phyloP scores from a whole-genome alignment of 2,113 vertebrate genomes.

The Cyphomyrus discorhynchus region DNA sequence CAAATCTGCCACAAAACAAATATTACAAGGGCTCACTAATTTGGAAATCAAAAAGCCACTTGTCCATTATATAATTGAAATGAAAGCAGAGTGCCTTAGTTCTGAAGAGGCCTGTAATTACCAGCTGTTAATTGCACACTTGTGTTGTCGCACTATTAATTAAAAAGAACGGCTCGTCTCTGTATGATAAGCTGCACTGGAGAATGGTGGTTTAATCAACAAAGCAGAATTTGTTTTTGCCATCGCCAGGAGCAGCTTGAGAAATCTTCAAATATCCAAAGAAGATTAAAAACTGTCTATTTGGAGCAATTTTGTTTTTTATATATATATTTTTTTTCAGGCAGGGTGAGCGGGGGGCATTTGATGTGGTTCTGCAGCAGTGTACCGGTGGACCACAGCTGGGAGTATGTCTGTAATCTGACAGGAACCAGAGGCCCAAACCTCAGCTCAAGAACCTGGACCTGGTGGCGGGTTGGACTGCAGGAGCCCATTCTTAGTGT shows the following conservation, averaged over 20 bases:
- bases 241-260: conserved; percentile 82
- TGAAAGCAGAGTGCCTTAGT: conserved; percentile 92
- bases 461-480: background rate
- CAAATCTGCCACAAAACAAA: conserved; percentile 96
- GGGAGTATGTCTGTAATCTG: conserved; percentile 84
- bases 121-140: conserved; percentile 99
- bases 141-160: conserved; percentile 99
- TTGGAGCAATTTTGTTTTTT: conserved; percentile 83
- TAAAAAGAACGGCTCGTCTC: conserved; percentile 95
- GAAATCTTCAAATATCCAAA: conserved; percentile 98
- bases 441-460: conserved; percentile 75
- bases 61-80: conserved; percentile 98
- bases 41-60: conserved; percentile 99
- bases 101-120: conserved; percentile 98
- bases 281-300: conserved; percentile 98
- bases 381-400: conserved; percentile 74
- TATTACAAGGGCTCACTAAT: conserved; percentile 98
- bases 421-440: conserved; percentile 77
- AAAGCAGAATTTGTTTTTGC: conserved; percentile 95
- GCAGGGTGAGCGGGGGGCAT: conserved; percentile 79
- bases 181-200: conserved; percentile 90
- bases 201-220: conserved; percentile 95
- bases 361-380: conserved; percentile 88
- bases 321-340: conserved; percentile 91
- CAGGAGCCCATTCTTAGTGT: background rate